These are phyloP conservation scores for Syrphus vitripennis DNA, from an alignment of 2,888 invertebrate genomes.

Conservation along the genomic window DNA sequence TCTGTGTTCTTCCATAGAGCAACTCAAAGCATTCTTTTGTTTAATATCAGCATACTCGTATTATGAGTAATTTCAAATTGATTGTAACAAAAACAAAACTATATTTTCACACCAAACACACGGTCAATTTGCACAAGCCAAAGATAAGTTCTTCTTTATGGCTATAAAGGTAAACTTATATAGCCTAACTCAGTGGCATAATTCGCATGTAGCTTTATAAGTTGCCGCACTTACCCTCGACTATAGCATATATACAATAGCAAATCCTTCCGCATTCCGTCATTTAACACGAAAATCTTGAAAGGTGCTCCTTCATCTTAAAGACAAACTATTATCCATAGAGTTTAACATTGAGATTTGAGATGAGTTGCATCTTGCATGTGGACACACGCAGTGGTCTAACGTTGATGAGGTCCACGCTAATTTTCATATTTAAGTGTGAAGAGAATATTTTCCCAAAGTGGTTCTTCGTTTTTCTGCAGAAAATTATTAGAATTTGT, in stretches of 20 bases:
- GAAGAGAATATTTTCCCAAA: slow-evolving; percentile 34
- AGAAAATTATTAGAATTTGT: slow-evolving; percentile 18
- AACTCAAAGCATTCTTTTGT: not conserved
- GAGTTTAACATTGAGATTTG: slow-evolving; percentile 5
- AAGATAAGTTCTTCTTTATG: not conserved
- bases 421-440: slow-evolving; percentile 69
- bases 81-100: not conserved
- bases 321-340: slow-evolving; percentile 27
- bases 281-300: not conserved
- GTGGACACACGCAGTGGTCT: slow-evolving; percentile 17
- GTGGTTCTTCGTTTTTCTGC: slow-evolving; percentile 30
- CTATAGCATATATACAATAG: not conserved
- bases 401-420: slow-evolving; percentile 32
- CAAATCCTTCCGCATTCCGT: slow-evolving; percentile 64
- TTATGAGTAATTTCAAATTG: not conserved
- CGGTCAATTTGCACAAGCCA: slow-evolving; percentile 26
- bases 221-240: slow-evolving; percentile 10
- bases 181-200: slow-evolving; percentile 12
- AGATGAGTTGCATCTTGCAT: slow-evolving; percentile 16
- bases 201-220: not conserved
- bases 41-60: not conserved
- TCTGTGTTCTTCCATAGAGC: not conserved
- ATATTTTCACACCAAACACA: slow-evolving; percentile 42
- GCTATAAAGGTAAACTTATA: not conserved
- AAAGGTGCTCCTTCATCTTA: slow-evolving; percentile 19